phyloP scores from a whole-genome alignment of 2,888 invertebrate species.

The Drosophila engyochracea region DNA sequence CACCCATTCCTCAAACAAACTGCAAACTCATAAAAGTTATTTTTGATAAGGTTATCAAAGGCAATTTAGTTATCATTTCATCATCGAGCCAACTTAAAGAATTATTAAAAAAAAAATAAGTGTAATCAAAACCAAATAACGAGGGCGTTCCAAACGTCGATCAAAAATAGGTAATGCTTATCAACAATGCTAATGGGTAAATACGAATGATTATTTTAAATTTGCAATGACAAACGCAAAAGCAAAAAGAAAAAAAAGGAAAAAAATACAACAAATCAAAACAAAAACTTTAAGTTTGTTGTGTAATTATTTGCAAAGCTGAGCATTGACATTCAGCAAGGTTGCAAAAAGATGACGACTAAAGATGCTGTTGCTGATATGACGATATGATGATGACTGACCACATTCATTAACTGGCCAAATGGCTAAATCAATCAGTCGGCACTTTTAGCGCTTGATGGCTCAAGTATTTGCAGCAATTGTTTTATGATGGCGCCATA shows the following conservation, averaged over 20 bases:
- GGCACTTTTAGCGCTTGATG: conserved; percentile 6
- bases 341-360: conserved; percentile 33
- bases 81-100: background rate
- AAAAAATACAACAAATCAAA: conserved; percentile 16
- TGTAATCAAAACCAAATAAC: background rate
- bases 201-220: conserved; percentile 40
- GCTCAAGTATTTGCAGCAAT: conserved; percentile 42
- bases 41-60: background rate
- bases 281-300: conserved; percentile 31
- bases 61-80: conserved; percentile 18
- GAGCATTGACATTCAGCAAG: conserved; percentile 64
- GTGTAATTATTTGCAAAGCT: conserved; percentile 53
- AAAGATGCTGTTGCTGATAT: background rate
- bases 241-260: background rate
- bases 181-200: conserved; percentile 27
- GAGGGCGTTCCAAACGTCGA: background rate
- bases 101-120: conserved; percentile 1
- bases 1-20: background rate
- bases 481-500: conserved; percentile 32
- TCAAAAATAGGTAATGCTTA: conserved; percentile 21
- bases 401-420: conserved; percentile 10
- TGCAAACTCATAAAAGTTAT: background rate
- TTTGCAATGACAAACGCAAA: conserved; percentile 25
- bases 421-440: conserved; percentile 47
- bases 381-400: conserved; percentile 11